A percentile compares a stretch with the other conserved stretches of the same genome.
Conservation (phyloP, 1,140 invertebrate genomes). For the Microplitis demolitor region DNA sequence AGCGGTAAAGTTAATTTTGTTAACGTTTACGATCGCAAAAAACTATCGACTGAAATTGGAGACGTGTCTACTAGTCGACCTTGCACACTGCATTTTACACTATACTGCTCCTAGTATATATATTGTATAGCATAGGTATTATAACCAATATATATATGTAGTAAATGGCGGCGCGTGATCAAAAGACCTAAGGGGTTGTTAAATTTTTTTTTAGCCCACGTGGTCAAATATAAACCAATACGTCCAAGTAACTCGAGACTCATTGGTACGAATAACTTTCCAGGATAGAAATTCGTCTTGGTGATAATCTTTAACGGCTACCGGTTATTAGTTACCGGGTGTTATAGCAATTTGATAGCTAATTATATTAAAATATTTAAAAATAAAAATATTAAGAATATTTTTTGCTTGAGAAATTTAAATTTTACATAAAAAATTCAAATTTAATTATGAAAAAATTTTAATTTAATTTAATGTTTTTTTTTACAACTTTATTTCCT, state of each 20-base stretch:
- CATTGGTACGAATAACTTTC: slow-evolving; percentile 45
- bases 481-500: too few relatives aligned
- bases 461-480: too few relatives aligned
- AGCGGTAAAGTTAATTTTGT: slow-evolving; percentile 10
- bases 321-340: slow-evolving; percentile 43
- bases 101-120: too few relatives aligned
- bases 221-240: not conserved
- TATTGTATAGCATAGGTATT: not conserved
- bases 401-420: too few relatives aligned
- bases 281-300: slow-evolving; percentile 47
- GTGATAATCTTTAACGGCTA: slow-evolving; percentile 52
- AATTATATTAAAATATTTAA: not conserved
- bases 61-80: slow-evolving; percentile 39
- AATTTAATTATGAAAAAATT: too few relatives aligned
- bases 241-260: not conserved
- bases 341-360: not conserved
- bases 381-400: too few relatives aligned
- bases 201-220: slow-evolving; percentile 11
- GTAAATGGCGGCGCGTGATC: slow-evolving; percentile 48
- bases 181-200: slow-evolving; percentile 40
- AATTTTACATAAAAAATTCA: too few relatives aligned
- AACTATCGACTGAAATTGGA: slow-evolving; percentile 55
- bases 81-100: not conserved
- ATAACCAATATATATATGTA: slow-evolving; percentile 33
- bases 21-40: slow-evolving; percentile 56